phyloP scores from a whole-genome alignment of 37 sponge, comb jelly and placozoan species.

The Crambe crambe region DNA sequence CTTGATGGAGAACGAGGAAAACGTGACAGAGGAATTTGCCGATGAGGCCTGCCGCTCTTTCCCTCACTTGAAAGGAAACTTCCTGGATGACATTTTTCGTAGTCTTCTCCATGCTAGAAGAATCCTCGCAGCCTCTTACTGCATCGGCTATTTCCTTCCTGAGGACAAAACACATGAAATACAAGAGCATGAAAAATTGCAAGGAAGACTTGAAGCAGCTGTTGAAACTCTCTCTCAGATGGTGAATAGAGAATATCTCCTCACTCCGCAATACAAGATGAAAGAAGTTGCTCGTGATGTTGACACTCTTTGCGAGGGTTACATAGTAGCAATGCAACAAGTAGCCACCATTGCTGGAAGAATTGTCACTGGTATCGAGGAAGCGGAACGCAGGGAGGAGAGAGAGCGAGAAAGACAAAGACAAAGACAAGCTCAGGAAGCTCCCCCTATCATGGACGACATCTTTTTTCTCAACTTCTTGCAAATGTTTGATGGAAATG shows the following conservation, averaged over 20 bases:
- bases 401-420: not conserved
- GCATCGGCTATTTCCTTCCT: slow-evolving; percentile 62
- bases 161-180: slow-evolving; percentile 3
- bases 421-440: not conserved
- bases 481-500: not conserved
- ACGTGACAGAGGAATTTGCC: not conserved
- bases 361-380: not conserved
- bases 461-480: not conserved
- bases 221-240: slow-evolving; percentile 75
- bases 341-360: slow-evolving; percentile 18
- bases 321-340: slow-evolving; percentile 32
- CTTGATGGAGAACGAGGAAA: not conserved
- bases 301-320: slow-evolving; percentile 33
- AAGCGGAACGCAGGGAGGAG: not conserved
- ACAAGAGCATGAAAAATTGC: slow-evolving; percentile 44
- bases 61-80: slow-evolving; percentile 27
- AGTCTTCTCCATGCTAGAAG: slow-evolving; percentile 51
- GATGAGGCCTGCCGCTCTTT: slow-evolving; percentile 12
- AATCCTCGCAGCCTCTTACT: slow-evolving; percentile 75
- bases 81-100: slow-evolving; percentile 53
- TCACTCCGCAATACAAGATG: slow-evolving; percentile 65
- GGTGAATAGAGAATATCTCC: slow-evolving; percentile 74
- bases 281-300: slow-evolving; percentile 46
- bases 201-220: slow-evolving; percentile 70
- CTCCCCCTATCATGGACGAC: not conserved